Percentiles rank a stretch among this genome's conserved stretches.
Evolutionary conservation across 2,888 invertebrate genomes (phyloP).

Genomic region (Andrena camellia): DNA sequence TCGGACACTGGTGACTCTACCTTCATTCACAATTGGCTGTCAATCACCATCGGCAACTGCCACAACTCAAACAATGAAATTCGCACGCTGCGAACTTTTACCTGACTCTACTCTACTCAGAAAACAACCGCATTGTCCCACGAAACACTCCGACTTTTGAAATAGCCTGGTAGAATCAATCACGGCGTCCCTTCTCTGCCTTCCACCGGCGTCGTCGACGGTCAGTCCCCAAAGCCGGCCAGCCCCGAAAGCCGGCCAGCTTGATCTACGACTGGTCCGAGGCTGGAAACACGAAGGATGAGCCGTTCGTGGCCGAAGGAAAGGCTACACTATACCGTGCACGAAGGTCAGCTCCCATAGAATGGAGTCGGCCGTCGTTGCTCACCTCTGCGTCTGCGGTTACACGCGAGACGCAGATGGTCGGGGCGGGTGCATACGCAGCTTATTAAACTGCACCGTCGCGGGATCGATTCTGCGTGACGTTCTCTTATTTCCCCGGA

Average conservation of each 20-base stretch:
- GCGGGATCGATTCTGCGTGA: constrained; percentile 36
- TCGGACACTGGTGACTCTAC: too few relatives aligned
- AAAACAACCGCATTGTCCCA: too few relatives aligned
- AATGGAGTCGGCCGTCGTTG: constrained; percentile 56
- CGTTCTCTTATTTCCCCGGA: background rate
- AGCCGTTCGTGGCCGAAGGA: constrained; percentile 49
- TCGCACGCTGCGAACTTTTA: too few relatives aligned
- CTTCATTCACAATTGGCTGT: too few relatives aligned
- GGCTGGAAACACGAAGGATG: constrained; percentile 63
- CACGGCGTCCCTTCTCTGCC: background rate
- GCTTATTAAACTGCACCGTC: constrained; percentile 37
- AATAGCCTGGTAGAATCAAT: background rate
- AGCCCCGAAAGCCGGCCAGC: constrained; percentile 17
- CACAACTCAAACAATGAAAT: too few relatives aligned
- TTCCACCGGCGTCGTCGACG: constrained; percentile 30
- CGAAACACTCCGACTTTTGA: background rate
- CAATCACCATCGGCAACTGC: too few relatives aligned
- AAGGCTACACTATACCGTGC: constrained; percentile 57
- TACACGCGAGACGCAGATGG: constrained; percentile 52
- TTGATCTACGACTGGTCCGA: constrained; percentile 57
- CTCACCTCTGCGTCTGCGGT: constrained; percentile 62
- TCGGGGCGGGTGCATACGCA: constrained; percentile 22
- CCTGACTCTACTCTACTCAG: too few relatives aligned
- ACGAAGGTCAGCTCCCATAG: constrained; percentile 67
- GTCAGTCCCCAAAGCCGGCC: constrained; percentile 18